These are phyloP conservation scores for Asbolus verrucosus DNA, from an alignment of 1,140 invertebrate genomes.

Conservation along the genomic window DNA sequence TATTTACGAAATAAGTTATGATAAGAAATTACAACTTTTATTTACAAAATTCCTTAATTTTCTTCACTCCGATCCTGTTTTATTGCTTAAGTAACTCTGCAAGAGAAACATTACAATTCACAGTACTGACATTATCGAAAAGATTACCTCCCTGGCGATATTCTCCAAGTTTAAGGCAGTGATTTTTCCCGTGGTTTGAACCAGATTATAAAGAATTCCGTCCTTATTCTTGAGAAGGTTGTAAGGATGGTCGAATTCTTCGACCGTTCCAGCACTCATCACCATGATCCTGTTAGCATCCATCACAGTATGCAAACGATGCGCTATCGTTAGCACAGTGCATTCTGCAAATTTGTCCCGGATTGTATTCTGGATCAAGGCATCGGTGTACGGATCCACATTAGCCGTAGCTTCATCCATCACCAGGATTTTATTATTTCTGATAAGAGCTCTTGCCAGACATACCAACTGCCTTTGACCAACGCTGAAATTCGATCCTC, in stretches of 20 bases:
- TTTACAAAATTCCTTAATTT: too few species aligned
- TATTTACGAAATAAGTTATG: too few species aligned
- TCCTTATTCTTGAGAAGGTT: slow-evolving; percentile 71
- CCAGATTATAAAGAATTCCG: slow-evolving; percentile 72
- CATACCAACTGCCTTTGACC: slow-evolving; percentile 72
- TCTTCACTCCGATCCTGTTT: too few species aligned
- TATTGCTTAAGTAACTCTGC: slow-evolving; percentile 5
- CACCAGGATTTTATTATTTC: slow-evolving; percentile 71
- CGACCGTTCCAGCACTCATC: slow-evolving; percentile 72
- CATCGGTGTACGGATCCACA: slow-evolving; percentile 74
- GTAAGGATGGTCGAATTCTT: slow-evolving; percentile 74
- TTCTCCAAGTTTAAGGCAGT: slow-evolving; percentile 66
- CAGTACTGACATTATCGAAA: not conserved
- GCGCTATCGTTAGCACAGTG: slow-evolving; percentile 79
- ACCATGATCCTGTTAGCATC: slow-evolving; percentile 82
- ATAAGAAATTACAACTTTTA: too few species aligned
- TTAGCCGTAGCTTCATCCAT: slow-evolving; percentile 74
- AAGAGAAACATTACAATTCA: not conserved
- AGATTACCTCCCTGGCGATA: slow-evolving; percentile 64
- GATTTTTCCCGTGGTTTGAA: slow-evolving; percentile 67
- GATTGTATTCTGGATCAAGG: slow-evolving; percentile 74
- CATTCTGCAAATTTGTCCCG: slow-evolving; percentile 71
- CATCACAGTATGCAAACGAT: slow-evolving; percentile 77
- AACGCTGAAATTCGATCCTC: slow-evolving; percentile 70
- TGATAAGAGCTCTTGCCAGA: slow-evolving; percentile 69